These are phyloP conservation scores for Gambusia holbrooki DNA, from an alignment of 2,113 vertebrate species.

Conservation along the genomic window DNA sequence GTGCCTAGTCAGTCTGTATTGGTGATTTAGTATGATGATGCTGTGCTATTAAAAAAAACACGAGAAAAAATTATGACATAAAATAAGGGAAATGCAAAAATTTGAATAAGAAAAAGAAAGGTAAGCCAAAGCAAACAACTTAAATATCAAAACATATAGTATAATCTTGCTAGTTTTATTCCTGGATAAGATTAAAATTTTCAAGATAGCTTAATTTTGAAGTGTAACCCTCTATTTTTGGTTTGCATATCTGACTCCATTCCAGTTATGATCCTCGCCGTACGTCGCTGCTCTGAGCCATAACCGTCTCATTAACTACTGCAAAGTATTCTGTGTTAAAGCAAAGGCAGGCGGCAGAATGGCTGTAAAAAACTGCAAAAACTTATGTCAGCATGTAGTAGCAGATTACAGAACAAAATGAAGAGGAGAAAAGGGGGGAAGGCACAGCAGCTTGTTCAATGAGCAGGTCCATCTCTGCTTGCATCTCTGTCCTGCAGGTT, in stretches of 20 bases:
- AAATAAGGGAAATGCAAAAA: background rate
- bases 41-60: background rate
- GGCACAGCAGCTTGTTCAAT: slow-evolving; percentile 42
- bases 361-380: background rate
- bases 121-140: too few relatives aligned
- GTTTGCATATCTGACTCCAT: too few relatives aligned
- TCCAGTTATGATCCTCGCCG: too few relatives aligned
- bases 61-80: background rate
- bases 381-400: slow-evolving; percentile 31
- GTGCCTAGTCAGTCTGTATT: background rate
- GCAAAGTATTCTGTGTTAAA: background rate
- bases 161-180: too few relatives aligned
- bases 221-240: too few relatives aligned
- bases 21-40: background rate
- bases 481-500: background rate
- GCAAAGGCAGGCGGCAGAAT: too few relatives aligned
- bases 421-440: slow-evolving; percentile 26
- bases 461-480: slow-evolving; percentile 22
- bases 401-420: slow-evolving; percentile 37
- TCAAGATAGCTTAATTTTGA: too few relatives aligned
- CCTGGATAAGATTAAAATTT: too few relatives aligned
- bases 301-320: slow-evolving; percentile 21
- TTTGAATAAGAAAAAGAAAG: too few relatives aligned
- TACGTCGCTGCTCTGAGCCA: background rate
- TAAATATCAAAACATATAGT: too few relatives aligned